Percentiles rank a stretch among this genome's conserved stretches.
These are phyloP conservation scores for Morelia viridis DNA, from an alignment of 2,797 vertebrate genomes.

Conservation along the genomic window DNA sequence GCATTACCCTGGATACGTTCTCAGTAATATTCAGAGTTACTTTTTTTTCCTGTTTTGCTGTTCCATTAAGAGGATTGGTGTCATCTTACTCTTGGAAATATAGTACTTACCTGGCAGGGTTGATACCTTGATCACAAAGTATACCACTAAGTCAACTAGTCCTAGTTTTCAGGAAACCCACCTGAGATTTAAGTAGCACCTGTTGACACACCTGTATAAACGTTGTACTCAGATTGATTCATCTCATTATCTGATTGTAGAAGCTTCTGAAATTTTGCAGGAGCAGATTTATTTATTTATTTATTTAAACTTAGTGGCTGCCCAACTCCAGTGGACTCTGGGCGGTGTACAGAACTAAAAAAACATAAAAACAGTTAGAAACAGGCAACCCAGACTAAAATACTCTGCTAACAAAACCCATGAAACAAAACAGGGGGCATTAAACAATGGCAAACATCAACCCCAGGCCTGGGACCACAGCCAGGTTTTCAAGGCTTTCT, in stretches of 20 bases:
- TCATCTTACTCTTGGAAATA: not conserved
- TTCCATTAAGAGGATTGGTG: not conserved
- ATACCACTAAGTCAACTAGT: not conserved
- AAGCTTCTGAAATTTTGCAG: not conserved
- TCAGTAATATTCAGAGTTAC: not conserved
- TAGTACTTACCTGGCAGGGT: not conserved
- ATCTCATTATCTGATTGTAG: not conserved
- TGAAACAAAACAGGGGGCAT: not conserved
- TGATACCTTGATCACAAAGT: not conserved
- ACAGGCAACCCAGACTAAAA: not conserved
- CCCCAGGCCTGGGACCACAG: not conserved
- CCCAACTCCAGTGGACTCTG: not conserved
- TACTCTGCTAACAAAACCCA: not conserved
- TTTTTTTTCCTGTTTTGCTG: not conserved
- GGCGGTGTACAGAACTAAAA: not conserved
- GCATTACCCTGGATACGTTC: not conserved
- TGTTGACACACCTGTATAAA: not conserved
- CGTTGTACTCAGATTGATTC: not conserved
- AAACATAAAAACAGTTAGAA: not conserved
- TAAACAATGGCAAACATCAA: not conserved
- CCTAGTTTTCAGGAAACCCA: not conserved
- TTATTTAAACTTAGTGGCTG: not conserved
- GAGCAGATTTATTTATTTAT: not conserved
- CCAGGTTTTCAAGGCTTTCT: not conserved
- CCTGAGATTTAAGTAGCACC: not conserved